phyloP scores from a whole-genome alignment of 2,113 vertebrate genomes.

The Rhegmatorhina hoffmannsi region DNA sequence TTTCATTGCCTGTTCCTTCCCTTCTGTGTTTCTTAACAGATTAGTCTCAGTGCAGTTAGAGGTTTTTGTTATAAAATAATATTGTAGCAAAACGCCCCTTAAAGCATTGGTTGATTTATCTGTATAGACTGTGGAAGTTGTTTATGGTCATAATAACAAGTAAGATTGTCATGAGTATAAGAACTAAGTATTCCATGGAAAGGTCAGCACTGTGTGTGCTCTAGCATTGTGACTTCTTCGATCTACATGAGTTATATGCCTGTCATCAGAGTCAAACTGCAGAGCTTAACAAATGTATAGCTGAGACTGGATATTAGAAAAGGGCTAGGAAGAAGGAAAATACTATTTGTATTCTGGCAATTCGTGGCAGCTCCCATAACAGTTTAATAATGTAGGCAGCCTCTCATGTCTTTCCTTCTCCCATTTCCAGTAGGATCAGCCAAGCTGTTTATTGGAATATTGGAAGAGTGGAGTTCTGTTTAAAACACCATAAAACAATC shows the following conservation, averaged over 20 bases:
- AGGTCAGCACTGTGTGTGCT: not conserved
- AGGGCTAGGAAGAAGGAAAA: not conserved
- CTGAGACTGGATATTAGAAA: not conserved
- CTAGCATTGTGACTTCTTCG: not conserved
- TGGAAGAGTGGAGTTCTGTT: not conserved
- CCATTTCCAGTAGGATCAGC: not conserved
- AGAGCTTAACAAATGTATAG: not conserved
- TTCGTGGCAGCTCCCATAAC: not conserved
- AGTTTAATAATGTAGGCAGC: not conserved
- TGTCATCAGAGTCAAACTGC: not conserved
- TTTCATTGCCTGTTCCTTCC: not conserved
- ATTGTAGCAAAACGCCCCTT: not conserved
- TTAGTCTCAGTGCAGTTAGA: not conserved
- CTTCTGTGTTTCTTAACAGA: not conserved
- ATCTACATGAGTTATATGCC: not conserved
- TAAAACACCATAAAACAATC: not conserved
- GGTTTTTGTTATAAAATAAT: not conserved
- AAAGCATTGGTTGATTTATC: not conserved
- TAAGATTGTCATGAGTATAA: not conserved
- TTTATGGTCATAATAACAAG: constrained; percentile 41
- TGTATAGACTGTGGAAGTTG: not conserved
- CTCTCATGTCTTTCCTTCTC: not conserved
- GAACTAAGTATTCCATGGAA: not conserved
- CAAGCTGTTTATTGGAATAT: not conserved
- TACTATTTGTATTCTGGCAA: not conserved